Percentiles rank a stretch among this genome's conserved stretches.
phyloP scores from a whole-genome alignment of 64 coral and sea anemone genomes.

The Montipora cactus region DNA sequence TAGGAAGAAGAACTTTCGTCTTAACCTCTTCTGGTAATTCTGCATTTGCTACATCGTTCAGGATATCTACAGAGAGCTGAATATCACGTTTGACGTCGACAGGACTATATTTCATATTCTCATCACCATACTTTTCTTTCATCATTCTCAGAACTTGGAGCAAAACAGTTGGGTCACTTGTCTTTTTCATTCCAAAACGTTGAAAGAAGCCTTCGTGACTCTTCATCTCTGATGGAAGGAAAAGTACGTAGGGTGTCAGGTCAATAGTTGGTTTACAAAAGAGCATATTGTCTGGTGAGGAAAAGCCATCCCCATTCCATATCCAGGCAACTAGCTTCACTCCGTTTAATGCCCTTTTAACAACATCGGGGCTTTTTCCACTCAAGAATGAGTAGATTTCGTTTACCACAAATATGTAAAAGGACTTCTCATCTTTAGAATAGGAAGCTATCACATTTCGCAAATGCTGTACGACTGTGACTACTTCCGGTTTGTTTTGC shows the following conservation, averaged over 20 bases:
- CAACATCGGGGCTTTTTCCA: background rate
- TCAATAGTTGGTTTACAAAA: conserved; percentile 38
- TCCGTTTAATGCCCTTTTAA: background rate
- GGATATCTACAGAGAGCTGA: conserved; percentile 63
- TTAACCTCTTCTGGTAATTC: background rate
- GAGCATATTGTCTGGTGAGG: conserved; percentile 28
- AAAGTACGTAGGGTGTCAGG: conserved; percentile 68
- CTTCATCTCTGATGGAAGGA: conserved; percentile 55
- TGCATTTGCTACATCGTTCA: conserved; percentile 60
- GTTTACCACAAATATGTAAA: conserved; percentile 43
- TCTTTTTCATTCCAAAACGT: conserved; percentile 40
- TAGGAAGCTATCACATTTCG: conserved; percentile 55
- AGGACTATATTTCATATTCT: background rate
- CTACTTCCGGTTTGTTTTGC: conserved; percentile 44
- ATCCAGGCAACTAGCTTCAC: conserved; percentile 60
- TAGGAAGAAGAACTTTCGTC: conserved; percentile 72
- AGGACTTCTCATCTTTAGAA: background rate
- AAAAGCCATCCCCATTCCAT: conserved; percentile 74
- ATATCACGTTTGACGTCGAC: conserved; percentile 71
- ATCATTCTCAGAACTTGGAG: conserved; percentile 37
- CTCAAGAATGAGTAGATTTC: conserved; percentile 35
- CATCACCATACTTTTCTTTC: conserved; percentile 18
- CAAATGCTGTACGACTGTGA: conserved; percentile 57
- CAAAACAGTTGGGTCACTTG: conserved; percentile 63
- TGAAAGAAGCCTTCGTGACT: conserved; percentile 31